Evolutionary conservation across 2,797 vertebrate genomes (phyloP).

Genomic region (Morus bassanus): DNA sequence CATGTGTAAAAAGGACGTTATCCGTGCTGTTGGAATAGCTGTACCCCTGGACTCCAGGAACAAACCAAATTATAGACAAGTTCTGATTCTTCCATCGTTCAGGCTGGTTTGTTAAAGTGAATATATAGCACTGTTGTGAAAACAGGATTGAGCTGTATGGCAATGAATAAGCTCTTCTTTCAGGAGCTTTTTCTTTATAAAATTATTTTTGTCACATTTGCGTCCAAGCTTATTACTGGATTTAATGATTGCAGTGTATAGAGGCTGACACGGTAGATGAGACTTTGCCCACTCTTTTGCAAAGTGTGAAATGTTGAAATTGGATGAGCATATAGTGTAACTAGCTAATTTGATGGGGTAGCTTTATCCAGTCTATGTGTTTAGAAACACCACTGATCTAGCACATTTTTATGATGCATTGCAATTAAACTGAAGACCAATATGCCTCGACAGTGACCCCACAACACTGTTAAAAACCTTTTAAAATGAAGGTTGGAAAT

Average conservation of each 20-base stretch:
- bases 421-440: background rate
- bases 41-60: background rate
- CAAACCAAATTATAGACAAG: background rate
- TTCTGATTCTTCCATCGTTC: background rate
- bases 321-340: slow-evolving; percentile 17
- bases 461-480: background rate
- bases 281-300: slow-evolving; percentile 5
- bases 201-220: slow-evolving; percentile 35
- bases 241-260: background rate
- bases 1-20: background rate
- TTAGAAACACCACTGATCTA: slow-evolving; percentile 20
- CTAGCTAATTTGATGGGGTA: slow-evolving; percentile 31
- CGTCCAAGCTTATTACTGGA: slow-evolving; percentile 8
- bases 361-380: background rate
- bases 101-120: background rate
- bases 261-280: slow-evolving; percentile 25
- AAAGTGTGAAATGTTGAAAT: slow-evolving; percentile 56
- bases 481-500: background rate
- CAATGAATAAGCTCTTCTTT: background rate
- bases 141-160: background rate
- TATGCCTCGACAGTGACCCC: background rate
- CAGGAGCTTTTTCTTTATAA: background rate
- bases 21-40: background rate
- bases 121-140: background rate
- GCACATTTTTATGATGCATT: background rate